Evolutionary conservation across 2,113 vertebrate genomes (phyloP).

Genomic region (Pangasianodon gigas): DNA sequence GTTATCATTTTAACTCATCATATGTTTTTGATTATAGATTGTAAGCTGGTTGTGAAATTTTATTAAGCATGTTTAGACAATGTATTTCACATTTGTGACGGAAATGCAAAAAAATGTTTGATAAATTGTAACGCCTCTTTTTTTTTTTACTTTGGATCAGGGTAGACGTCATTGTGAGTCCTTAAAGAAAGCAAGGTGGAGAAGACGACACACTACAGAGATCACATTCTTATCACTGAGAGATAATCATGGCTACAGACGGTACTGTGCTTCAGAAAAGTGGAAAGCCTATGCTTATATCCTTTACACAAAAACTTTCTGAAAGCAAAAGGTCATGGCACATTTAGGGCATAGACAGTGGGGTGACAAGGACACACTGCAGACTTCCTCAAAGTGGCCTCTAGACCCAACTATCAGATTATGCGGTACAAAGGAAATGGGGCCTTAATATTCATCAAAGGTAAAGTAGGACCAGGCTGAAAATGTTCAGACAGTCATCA

Average conservation of each 20-base stretch:
- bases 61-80: not conserved
- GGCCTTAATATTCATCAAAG: slow-evolving; percentile 55
- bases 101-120: not conserved
- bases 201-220: not conserved
- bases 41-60: not conserved
- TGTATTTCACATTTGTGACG: not conserved
- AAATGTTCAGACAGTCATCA: not conserved
- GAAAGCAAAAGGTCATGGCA: slow-evolving; percentile 26
- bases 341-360: slow-evolving; percentile 45
- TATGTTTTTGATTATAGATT: not conserved
- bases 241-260: not conserved
- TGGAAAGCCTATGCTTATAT: not conserved
- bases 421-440: not conserved
- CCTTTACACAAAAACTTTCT: slow-evolving; percentile 4
- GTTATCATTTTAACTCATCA: not conserved
- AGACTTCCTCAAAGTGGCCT: not conserved
- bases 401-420: slow-evolving; percentile 46
- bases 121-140: not conserved
- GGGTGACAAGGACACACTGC: not conserved
- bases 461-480: slow-evolving; percentile 59
- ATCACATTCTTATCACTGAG: slow-evolving; percentile 50
- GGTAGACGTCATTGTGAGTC: not conserved
- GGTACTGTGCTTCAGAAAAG: not conserved
- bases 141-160: slow-evolving; percentile 5
- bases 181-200: slow-evolving; percentile 29